phyloP scores from a whole-genome alignment of 2,113 vertebrate genomes.

The Gopherus flavomarginatus region DNA sequence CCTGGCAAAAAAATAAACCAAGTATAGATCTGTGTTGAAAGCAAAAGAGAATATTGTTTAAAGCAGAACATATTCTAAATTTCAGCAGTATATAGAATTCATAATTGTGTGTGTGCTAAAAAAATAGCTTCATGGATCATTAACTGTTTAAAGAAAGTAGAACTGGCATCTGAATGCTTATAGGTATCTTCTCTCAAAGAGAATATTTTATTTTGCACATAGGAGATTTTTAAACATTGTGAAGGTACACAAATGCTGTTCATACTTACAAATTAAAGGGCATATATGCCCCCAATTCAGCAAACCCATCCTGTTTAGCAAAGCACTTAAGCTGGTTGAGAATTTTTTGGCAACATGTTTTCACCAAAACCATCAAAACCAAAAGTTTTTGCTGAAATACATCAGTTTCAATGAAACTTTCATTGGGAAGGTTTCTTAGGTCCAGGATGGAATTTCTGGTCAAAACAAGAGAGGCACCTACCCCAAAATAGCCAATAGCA shows the following conservation, averaged over 20 bases:
- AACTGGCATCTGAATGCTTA: not conserved
- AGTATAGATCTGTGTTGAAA: not conserved
- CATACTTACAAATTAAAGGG: not conserved
- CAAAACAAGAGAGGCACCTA: not conserved
- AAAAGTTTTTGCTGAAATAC: not conserved
- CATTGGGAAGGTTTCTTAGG: not conserved
- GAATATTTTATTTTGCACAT: not conserved
- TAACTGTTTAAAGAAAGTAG: not conserved
- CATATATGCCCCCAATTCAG: not conserved
- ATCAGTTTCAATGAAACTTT: not conserved
- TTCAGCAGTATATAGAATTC: not conserved
- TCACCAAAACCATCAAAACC: not conserved
- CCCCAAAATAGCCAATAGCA: not conserved
- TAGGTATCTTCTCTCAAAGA: not conserved
- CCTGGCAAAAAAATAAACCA: constrained; percentile 1
- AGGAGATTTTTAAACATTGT: not conserved
- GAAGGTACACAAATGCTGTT: not conserved
- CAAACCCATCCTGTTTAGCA: not conserved
- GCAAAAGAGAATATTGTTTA: not conserved
- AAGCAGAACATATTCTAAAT: not conserved
- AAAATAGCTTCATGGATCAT: not conserved
- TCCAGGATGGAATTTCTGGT: not conserved
- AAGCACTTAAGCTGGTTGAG: not conserved
- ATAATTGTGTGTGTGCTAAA: not conserved
- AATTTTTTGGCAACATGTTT: not conserved